Conservation (phyloP, 2,113 vertebrate genomes). For the Triplophysa siluroides region DNA sequence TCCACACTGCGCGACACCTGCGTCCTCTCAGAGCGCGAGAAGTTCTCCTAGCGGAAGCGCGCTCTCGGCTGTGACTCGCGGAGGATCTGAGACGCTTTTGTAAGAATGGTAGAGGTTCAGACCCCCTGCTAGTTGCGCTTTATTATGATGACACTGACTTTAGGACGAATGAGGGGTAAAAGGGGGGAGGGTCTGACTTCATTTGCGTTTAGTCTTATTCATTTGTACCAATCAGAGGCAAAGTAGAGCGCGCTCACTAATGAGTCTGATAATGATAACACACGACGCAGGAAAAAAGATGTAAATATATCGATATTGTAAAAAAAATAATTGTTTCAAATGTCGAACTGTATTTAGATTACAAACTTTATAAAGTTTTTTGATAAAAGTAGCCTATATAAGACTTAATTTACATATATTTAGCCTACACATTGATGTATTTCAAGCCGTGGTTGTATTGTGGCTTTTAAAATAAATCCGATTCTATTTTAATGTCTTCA, state of each 20-base stretch:
- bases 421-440: too few relatives aligned
- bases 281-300: conserved; percentile 28
- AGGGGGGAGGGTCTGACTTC: conserved; percentile 45
- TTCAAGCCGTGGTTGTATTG: too few relatives aligned
- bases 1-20: conserved; percentile 18
- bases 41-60: conserved; percentile 39
- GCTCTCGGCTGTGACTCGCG: conserved; percentile 40
- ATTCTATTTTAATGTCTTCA: too few relatives aligned
- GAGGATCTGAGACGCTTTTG: conserved; percentile 49
- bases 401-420: too few relatives aligned
- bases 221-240: conserved; percentile 50
- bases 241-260: conserved; percentile 32
- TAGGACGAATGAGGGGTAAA: conserved; percentile 43
- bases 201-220: conserved; percentile 44
- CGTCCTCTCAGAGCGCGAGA: conserved; percentile 9
- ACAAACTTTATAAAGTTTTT: background rate
- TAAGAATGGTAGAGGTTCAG: conserved; percentile 54
- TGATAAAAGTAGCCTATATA: background rate
- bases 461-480: too few relatives aligned
- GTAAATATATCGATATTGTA: conserved; percentile 12
- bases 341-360: background rate
- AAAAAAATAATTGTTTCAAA: background rate
- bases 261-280: conserved; percentile 46
- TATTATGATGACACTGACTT: conserved; percentile 40
- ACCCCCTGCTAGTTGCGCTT: conserved; percentile 50